phyloP scores from a whole-genome alignment of 2,113 vertebrate species.

The Ciconia maguari region DNA sequence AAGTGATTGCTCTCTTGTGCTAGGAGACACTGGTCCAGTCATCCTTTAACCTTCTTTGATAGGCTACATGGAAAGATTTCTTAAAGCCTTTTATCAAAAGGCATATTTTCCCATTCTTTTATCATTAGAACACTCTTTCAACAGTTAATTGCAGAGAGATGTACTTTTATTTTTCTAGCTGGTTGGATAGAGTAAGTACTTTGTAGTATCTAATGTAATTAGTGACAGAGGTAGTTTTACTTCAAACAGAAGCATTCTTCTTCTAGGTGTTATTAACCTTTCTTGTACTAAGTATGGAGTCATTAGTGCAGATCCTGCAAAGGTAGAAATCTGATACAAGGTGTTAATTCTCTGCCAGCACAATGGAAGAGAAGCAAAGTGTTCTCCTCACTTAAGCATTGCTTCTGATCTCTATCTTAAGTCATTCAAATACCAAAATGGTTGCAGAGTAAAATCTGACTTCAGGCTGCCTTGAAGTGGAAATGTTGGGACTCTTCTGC shows the following conservation, averaged over 20 bases:
- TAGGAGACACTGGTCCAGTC: not conserved
- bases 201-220: not conserved
- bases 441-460: not conserved
- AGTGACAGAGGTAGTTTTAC: not conserved
- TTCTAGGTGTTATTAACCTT: not conserved
- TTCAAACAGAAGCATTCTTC: not conserved
- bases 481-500: not conserved
- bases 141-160: constrained; percentile 1
- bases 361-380: not conserved
- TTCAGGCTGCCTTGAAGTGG: not conserved
- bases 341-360: not conserved
- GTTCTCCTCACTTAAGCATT: not conserved
- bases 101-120: not conserved
- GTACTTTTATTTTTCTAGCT: not conserved
- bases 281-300: not conserved
- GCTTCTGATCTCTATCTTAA: not conserved
- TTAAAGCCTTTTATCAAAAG: not conserved
- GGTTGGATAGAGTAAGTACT: not conserved
- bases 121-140: not conserved
- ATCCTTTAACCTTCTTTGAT: not conserved
- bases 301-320: not conserved
- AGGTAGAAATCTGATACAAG: not conserved
- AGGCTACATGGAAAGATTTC: not conserved
- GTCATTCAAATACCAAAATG: not conserved
- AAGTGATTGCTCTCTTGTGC: not conserved